Evolutionary conservation across 2,113 vertebrate species (phyloP), one percentile per base, ranked within the genome.

Genomic region (Oceanites oceanicus): DNA sequence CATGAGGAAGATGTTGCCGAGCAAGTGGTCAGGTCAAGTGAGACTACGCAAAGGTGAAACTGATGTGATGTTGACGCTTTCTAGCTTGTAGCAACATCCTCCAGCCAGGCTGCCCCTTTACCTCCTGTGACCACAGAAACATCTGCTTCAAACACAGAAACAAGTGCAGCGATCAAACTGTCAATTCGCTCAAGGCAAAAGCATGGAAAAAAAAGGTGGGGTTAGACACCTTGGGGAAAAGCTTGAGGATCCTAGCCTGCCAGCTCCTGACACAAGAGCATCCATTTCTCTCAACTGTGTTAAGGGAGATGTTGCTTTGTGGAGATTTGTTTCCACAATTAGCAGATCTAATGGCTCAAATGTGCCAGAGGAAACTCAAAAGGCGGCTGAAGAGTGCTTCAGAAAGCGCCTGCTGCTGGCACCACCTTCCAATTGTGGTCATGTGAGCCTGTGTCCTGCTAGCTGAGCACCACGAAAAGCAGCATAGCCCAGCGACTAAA

Each of bases 371-470:
- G 20, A 65, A 78, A 76, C 47, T 52, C 47, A 45, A 67, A 47
- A 55, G 19, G 17, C 75, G 19, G 11, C 29, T 70, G 65, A 62
- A 58, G 70, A 50, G 38, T 22, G 50, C 45, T 83, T 72, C 26
- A 72, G 66, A 45, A 82, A 55, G 52, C 1, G 3, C 38, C 86
- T 83, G 44, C 61, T 90, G 62, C 47, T 67, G 78, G 78, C 70
- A 88, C 5, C 38, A 17, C 77, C 38, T 59, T 65, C 21, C 29
- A 22, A 4, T 2, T 73, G 13, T 15, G 14, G n/a, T 40, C 65
- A 76, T 2, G 1, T 5, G 9, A 34, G n/a, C 34, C 67, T 0
- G 0, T 25, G n/a, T 49, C 47, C 73, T 32, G 42, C 74, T 40
- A 40, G 38, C 23, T 58, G 66, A 50, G 62, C 53, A 26, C 18